A percentile compares a stretch with the other conserved stretches of the same genome.
Evolutionary conservation across 2,113 vertebrate genomes (phyloP).

Genomic region (Australoheros scitulus): DNA sequence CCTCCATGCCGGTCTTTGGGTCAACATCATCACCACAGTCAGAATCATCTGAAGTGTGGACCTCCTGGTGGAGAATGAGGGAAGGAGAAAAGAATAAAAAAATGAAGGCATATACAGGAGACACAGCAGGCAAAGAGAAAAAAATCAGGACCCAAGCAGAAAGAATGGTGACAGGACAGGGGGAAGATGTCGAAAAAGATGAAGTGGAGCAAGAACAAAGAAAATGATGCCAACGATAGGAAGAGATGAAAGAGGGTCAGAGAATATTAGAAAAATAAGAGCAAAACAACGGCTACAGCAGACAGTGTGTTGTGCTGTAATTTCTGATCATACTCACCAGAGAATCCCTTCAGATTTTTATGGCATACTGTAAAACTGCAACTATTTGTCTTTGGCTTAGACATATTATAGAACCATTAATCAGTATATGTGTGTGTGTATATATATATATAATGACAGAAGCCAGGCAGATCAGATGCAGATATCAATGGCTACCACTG

Average conservation of each 20-base stretch:
- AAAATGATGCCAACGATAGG: not conserved
- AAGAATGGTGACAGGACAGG: not conserved
- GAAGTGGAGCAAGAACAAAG: not conserved
- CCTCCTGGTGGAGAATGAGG: constrained; percentile 80
- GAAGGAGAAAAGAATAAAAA: not conserved
- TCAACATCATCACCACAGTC: constrained; percentile 98
- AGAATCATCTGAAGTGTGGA: constrained; percentile 97
- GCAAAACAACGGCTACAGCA: not conserved
- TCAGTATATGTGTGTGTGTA: not conserved
- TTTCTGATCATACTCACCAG: constrained; percentile 5
- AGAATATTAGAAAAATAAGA: not conserved
- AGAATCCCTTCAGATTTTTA: not conserved
- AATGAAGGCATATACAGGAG: not conserved
- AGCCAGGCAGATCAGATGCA: not conserved
- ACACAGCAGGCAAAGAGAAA: not conserved
- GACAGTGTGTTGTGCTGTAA: not conserved
- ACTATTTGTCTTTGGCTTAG: not conserved
- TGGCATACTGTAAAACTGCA: not conserved
- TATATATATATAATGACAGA: too few species aligned
- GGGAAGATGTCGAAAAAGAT: not conserved
- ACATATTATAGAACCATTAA: not conserved
- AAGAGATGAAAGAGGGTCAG: not conserved
- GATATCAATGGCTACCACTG: not conserved
- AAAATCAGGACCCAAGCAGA: too few species aligned
- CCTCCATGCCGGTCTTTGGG: constrained; percentile 98